phyloP scores from a whole-genome alignment of 2,797 vertebrate genomes.

The Valencia hispanica region DNA sequence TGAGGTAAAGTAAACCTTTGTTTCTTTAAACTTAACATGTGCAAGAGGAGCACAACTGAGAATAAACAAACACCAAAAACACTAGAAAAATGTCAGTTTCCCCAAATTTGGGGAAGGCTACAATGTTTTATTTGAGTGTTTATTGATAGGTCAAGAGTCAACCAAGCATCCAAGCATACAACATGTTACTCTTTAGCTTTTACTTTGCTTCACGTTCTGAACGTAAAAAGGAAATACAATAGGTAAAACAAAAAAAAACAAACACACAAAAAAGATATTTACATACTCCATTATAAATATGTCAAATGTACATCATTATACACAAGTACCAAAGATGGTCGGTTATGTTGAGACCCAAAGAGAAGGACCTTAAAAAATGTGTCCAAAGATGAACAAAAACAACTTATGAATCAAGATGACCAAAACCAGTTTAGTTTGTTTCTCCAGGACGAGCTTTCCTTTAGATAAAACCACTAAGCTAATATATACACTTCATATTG shows the following conservation, averaged over 20 bases:
- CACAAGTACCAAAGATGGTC: slow-evolving; percentile 83
- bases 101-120: slow-evolving; percentile 77
- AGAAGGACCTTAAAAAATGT: slow-evolving; percentile 79
- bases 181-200: slow-evolving; percentile 82
- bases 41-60: slow-evolving; percentile 8
- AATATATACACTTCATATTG: slow-evolving; percentile 72
- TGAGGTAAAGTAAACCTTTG: neutral
- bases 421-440: slow-evolving; percentile 66
- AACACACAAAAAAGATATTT: slow-evolving; percentile 80
- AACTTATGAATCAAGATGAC: slow-evolving; percentile 60
- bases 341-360: slow-evolving; percentile 72
- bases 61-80: slow-evolving; percentile 41
- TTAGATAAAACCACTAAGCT: slow-evolving; percentile 61
- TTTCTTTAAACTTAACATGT: neutral
- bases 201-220: slow-evolving; percentile 78
- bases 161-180: slow-evolving; percentile 86
- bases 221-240: slow-evolving; percentile 71
- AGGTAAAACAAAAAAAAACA: slow-evolving; percentile 63
- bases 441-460: slow-evolving; percentile 58
- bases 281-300: slow-evolving; percentile 92
- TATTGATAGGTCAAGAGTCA: slow-evolving; percentile 86
- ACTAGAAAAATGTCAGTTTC: slow-evolving; percentile 57
- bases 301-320: slow-evolving; percentile 91
- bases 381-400: slow-evolving; percentile 60
- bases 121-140: slow-evolving; percentile 86